Base-by-base conservation (phyloP, 2,888 invertebrate species). In the Bembecia ichneumoniformis region DNA sequence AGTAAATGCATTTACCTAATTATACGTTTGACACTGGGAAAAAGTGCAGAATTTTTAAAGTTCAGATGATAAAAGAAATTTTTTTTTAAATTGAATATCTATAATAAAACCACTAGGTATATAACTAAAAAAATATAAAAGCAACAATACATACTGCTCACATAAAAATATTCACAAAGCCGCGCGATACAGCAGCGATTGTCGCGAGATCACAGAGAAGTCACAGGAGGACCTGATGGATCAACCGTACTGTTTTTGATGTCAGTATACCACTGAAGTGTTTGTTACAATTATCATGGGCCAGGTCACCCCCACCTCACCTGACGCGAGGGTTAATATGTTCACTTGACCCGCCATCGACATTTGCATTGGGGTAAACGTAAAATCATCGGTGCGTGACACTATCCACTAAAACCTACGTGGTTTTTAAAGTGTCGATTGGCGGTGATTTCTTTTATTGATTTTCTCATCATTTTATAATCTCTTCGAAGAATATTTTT, bases 311-410 rank as follows among this genome's bases (percentile, higher is more conserved):
- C 80, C 80, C 80, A 74, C 78, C 82, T 77, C 64, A 56, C 60
- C 62, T 62, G 75, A 74, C 59, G 62, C 63, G 69, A 69, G 77
- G 79, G 81, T 74, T 81, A 80, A 79, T 74, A 77, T 72, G 76
- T 64, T 71, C 76, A 83, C 77, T 82, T 86, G 81, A 86, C 81
- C 78, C 76, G 58, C 55, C 69, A 66, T 68, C 76, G 58, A 55
- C 69, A 66, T 68, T 74, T 68, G 68, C 68, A 68, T 71, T 63
- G 68, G 62, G 68, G 66, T 62, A 69, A 69, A 66, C 64, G 60
- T 60, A 67, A 72, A 80, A 69, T 68, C 77, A 80, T 74, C 77
- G 66, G 68, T 70, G 77, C 82, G 77, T 83, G 78, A 77, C 79
- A 58, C 58, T 49, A 40, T 40, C 40, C 13, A n/a, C 40, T 40